phyloP scores from a whole-genome alignment of 2,797 vertebrate genomes.

The Galago senegalensis region DNA sequence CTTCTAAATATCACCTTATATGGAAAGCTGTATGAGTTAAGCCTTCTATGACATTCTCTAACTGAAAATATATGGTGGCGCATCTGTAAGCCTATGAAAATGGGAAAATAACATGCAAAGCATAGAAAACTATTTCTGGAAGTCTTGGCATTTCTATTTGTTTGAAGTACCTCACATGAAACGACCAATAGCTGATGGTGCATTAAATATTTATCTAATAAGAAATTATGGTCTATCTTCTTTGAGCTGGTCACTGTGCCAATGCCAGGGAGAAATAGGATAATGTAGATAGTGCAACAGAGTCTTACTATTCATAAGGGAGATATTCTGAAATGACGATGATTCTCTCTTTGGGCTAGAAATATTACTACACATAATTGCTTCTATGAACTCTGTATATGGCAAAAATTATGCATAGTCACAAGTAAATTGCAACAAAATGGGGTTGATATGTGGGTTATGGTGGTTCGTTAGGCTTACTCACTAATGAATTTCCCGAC shows the following conservation, averaged over 20 bases:
- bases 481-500: not conserved
- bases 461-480: not conserved
- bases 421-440: not conserved
- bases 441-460: not conserved
- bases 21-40: constrained; percentile 13
- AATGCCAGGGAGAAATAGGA: not conserved
- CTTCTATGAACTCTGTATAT: not conserved
- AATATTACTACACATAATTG: not conserved
- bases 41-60: not conserved
- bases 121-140: constrained; percentile 34
- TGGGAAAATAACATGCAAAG: not conserved
- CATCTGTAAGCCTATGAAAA: not conserved
- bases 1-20: constrained; percentile 4
- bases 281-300: not conserved
- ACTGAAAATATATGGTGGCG: not conserved
- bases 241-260: not conserved
- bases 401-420: not conserved
- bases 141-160: not conserved
- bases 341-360: not conserved
- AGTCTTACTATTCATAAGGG: not conserved
- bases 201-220: not conserved
- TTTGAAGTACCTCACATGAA: not conserved
- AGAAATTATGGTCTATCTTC: not conserved
- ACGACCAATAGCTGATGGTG: not conserved
- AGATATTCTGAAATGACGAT: not conserved